phyloP scores from a whole-genome alignment of 1,140 invertebrate genomes.

The Sesamia nonagrioides region DNA sequence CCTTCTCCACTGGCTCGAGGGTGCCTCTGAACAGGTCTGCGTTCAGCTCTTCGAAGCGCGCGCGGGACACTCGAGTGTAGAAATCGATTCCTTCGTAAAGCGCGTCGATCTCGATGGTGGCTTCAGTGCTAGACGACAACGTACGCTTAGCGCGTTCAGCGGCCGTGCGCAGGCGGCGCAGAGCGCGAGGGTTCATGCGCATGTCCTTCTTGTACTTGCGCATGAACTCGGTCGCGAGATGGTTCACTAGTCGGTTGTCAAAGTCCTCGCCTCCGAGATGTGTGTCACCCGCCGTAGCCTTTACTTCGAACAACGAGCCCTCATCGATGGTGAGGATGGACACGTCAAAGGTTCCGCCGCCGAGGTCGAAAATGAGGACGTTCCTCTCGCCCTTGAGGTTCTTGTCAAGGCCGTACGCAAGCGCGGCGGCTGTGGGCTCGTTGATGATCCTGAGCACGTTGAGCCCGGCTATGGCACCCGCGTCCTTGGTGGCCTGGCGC shows the following conservation, averaged over 20 bases:
- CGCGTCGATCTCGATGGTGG: constrained; percentile 86
- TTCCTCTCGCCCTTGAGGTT: constrained; percentile 91
- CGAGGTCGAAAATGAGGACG: constrained; percentile 75
- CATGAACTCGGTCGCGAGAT: constrained; percentile 87
- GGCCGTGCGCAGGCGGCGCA: constrained; percentile 89
- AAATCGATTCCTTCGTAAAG: constrained; percentile 86
- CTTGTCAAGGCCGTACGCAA: constrained; percentile 93
- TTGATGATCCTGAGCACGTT: too few relatives aligned
- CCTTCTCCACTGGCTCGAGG: constrained; percentile 88
- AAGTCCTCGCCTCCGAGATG: constrained; percentile 92
- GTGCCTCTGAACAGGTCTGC: constrained; percentile 84
- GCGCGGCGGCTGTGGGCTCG: constrained; percentile 90
- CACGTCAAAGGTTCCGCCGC: constrained; percentile 89
- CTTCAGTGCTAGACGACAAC: constrained; percentile 86
- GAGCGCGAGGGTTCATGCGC: constrained; percentile 79
- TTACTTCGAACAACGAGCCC: constrained; percentile 91
- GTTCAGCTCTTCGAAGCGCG: constrained; percentile 68
- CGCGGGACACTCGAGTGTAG: constrained; percentile 84
- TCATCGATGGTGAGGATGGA: constrained; percentile 92
- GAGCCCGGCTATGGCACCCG: constrained; percentile 88
- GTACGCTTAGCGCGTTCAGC: constrained; percentile 88
- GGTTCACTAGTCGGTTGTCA: constrained; percentile 92
- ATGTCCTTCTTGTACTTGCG: constrained; percentile 86
- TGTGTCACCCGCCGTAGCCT: constrained; percentile 89
- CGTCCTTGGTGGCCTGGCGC: constrained; percentile 95